Conservation (phyloP, 2,113 vertebrate species). For the Lycocorax pyrrhopterus region DNA sequence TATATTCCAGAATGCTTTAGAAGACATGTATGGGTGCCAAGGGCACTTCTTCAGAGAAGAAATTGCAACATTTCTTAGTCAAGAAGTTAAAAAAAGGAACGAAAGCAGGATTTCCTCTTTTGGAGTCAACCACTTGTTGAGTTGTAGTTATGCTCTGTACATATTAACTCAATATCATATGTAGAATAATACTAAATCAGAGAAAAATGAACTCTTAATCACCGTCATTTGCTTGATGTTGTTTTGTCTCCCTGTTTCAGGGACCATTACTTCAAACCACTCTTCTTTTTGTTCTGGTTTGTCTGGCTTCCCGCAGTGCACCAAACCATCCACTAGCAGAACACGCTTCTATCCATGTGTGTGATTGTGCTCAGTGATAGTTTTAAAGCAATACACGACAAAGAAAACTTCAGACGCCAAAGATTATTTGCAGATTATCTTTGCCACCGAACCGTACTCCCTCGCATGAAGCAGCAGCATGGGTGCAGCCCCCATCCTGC, state of each 20-base stretch:
- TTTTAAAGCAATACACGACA: background rate
- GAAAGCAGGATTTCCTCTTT: background rate
- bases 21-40: background rate
- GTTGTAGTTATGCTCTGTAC: background rate
- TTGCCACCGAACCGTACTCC: accelerated
- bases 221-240: background rate
- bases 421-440: background rate
- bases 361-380: accelerated
- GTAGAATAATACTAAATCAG: background rate
- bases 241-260: background rate
- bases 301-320: background rate
- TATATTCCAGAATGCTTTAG: background rate
- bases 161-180: background rate
- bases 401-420: accelerated
- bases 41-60: background rate
- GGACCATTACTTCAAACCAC: background rate
- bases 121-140: background rate
- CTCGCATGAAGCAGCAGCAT: accelerated
- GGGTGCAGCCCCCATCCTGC: accelerated
- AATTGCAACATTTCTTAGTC: background rate
- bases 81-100: background rate
- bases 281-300: background rate
- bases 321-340: background rate
- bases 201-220: background rate
- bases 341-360: accelerated